Conservation (phyloP, 2,797 vertebrate species). For the Acanthiza pusilla region DNA sequence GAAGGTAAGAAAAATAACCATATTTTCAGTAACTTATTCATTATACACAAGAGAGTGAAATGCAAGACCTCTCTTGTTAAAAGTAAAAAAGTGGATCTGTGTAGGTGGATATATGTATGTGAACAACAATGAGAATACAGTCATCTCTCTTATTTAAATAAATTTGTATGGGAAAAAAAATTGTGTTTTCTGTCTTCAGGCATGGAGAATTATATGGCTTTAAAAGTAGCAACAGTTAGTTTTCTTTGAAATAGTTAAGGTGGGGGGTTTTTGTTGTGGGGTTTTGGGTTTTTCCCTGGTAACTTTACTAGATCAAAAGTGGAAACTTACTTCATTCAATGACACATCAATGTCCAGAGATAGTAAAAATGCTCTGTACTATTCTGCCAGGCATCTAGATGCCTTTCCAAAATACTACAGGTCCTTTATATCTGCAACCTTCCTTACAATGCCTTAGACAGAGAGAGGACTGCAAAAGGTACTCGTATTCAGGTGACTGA, state of each 20-base stretch:
- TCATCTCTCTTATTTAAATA: not conserved
- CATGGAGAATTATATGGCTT: not conserved
- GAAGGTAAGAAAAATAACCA: not conserved
- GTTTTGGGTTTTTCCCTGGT: not conserved
- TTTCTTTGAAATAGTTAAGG: not conserved
- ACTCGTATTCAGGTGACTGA: not conserved
- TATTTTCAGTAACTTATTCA: not conserved
- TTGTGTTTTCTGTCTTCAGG: not conserved
- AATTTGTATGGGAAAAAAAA: not conserved
- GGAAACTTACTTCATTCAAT: not conserved
- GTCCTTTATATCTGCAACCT: not conserved
- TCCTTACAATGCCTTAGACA: not conserved
- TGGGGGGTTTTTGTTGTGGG: rapidly evolving
- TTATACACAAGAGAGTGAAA: not conserved
- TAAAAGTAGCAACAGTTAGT: not conserved
- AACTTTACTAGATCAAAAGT: not conserved
- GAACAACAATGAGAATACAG: not conserved
- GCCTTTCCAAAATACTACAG: not conserved
- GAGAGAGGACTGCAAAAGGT: not conserved
- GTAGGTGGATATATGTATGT: not conserved
- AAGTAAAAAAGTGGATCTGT: not conserved
- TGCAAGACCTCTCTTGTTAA: not conserved
- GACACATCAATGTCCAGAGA: not conserved
- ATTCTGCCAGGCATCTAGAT: not conserved
- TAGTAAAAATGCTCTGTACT: not conserved